Conservation (phyloP, 2,113 vertebrate genomes). For the Microcebus griseorufus region DNA sequence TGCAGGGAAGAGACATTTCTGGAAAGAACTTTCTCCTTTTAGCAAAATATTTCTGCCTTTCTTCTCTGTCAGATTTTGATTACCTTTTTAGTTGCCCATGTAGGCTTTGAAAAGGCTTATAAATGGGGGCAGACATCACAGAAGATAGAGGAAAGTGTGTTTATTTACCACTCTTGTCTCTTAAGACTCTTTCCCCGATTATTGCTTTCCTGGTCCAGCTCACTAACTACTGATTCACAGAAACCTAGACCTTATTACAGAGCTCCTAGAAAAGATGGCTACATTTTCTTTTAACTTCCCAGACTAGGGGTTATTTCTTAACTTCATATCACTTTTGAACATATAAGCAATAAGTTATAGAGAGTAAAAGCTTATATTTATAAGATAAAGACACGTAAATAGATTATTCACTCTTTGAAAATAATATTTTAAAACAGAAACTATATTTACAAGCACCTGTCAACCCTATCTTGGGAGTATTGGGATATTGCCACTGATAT, state of each 20-base stretch:
- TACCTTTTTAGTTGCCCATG: not conserved
- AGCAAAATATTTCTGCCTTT: not conserved
- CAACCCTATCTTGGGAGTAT: not conserved
- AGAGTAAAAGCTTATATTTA: slow-evolving; percentile 9
- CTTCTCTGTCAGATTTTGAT: not conserved
- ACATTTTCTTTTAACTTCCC: not conserved
- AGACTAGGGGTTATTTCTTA: not conserved
- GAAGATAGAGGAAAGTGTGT: not conserved
- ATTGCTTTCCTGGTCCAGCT: not conserved
- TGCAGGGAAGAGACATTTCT: not conserved
- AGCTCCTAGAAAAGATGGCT: not conserved
- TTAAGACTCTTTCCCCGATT: not conserved
- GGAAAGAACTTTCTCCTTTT: not conserved
- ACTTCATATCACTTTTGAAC: not conserved
- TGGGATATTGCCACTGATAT: not conserved
- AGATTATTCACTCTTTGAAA: not conserved
- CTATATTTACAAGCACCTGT: not conserved
- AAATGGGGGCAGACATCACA: not conserved
- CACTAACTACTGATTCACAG: not conserved
- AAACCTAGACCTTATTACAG: not conserved
- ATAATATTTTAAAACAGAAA: slow-evolving; percentile 12
- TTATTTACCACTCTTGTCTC: not conserved
- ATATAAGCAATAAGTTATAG: not conserved
- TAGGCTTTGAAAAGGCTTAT: not conserved
- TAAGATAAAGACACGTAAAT: not conserved